A percentile compares a stretch with the other conserved stretches of the same genome.
phyloP scores from a whole-genome alignment of 2,113 vertebrate genomes.

The Macquaria australasica region DNA sequence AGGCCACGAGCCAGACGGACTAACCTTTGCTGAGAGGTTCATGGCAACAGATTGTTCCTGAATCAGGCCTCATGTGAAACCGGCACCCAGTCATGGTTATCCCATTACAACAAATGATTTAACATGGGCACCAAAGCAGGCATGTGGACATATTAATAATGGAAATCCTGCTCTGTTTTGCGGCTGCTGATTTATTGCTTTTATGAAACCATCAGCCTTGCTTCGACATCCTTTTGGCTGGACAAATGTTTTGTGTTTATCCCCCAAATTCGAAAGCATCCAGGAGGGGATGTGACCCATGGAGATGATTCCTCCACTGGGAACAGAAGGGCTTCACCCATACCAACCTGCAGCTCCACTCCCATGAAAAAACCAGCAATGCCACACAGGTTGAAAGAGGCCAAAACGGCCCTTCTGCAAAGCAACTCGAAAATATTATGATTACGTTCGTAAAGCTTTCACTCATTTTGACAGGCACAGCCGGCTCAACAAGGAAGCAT shows the following conservation, averaged over 20 bases:
- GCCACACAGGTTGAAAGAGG: slow-evolving; percentile 77
- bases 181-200: slow-evolving; percentile 64
- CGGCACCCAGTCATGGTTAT: slow-evolving; percentile 69
- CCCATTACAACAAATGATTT: slow-evolving; percentile 76
- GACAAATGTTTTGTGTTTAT: slow-evolving; percentile 61
- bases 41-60: slow-evolving; percentile 65
- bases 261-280: slow-evolving; percentile 1
- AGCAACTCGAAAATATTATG: slow-evolving; percentile 67
- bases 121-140: slow-evolving; percentile 56
- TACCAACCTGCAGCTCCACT: slow-evolving; percentile 42
- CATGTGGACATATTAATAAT: slow-evolving; percentile 73
- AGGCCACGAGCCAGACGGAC: slow-evolving; percentile 59
- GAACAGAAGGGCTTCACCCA: slow-evolving; percentile 46
- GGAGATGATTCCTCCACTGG: slow-evolving; percentile 54
- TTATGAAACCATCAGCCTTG: slow-evolving; percentile 54
- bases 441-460: slow-evolving; percentile 69
- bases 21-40: slow-evolving; percentile 63
- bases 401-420: slow-evolving; percentile 12
- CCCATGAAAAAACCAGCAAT: slow-evolving; percentile 53
- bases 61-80: slow-evolving; percentile 64
- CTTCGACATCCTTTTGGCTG: slow-evolving; percentile 48
- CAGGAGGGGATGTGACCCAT: slow-evolving; percentile 54
- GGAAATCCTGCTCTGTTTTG: slow-evolving; percentile 55
- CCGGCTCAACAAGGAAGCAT: slow-evolving; percentile 52
- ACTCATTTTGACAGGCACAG: slow-evolving; percentile 68